Conservation (phyloP, 2,113 vertebrate genomes). For the Trichomycterus rosablanca region DNA sequence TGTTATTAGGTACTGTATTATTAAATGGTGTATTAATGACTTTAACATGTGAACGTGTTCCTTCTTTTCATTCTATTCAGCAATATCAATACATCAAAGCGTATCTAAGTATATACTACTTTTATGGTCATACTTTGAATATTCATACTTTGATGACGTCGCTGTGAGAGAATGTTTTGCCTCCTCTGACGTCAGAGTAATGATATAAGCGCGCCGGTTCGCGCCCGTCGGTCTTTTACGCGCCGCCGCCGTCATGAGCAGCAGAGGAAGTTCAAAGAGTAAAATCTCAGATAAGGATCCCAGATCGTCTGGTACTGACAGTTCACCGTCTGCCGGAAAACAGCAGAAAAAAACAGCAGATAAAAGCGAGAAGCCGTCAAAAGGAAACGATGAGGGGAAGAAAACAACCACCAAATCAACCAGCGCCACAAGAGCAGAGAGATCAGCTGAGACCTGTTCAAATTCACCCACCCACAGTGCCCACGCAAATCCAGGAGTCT, state of each 20-base stretch:
- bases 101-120: no score
- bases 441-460: not conserved
- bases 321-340: no score
- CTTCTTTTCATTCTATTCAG: no score
- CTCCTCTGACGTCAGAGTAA: slow-evolving; percentile 11
- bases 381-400: not conserved
- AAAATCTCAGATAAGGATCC: not conserved
- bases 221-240: not conserved
- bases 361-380: not conserved
- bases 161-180: no score
- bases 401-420: not conserved
- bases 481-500: no score
- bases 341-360: not conserved
- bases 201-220: not conserved
- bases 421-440: not conserved
- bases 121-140: no score
- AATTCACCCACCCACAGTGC: no score
- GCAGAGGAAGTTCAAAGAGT: slow-evolving; percentile 30
- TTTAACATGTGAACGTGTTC: no score
- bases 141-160: no score
- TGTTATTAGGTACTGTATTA: no score
- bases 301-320: not conserved
- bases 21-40: no score
- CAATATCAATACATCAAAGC: no score
- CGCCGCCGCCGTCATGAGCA: slow-evolving; percentile 39